phyloP scores from a whole-genome alignment of 2,797 vertebrate species.

The Pseudocheirus occidentalis region DNA sequence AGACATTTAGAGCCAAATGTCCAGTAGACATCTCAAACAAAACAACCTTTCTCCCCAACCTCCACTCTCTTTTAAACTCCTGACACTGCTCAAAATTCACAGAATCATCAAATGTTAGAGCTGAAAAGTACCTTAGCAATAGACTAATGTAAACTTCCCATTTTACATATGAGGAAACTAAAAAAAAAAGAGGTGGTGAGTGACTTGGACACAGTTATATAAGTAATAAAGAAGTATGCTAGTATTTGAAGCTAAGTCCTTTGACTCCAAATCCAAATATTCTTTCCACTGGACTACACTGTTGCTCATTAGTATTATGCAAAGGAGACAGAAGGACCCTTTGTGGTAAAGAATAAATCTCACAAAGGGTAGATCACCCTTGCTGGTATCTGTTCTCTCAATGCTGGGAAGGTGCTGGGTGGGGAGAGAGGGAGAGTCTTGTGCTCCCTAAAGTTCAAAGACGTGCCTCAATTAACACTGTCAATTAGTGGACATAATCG shows the following conservation, averaged over 20 bases:
- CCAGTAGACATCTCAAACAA: neutral
- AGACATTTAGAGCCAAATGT: neutral
- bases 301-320: neutral
- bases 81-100: neutral
- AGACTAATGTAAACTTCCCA: neutral
- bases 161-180: neutral
- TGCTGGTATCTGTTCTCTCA: neutral
- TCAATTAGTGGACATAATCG: neutral
- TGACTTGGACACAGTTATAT: neutral
- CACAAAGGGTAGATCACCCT: neutral
- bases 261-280: neutral
- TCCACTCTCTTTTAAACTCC: neutral
- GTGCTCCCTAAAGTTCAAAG: neutral
- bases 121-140: neutral
- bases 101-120: neutral
- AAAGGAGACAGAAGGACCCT: neutral
- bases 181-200: neutral
- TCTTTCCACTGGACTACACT: neutral
- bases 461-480: neutral
- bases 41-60: neutral
- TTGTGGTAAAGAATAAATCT: neutral
- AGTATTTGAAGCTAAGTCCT: neutral
- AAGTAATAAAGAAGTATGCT: neutral
- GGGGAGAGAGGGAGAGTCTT: neutral
- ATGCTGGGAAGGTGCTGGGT: neutral